These are phyloP conservation scores for Meriones unguiculatus DNA, from an alignment of 2,113 vertebrate genomes.

Conservation along the genomic window DNA sequence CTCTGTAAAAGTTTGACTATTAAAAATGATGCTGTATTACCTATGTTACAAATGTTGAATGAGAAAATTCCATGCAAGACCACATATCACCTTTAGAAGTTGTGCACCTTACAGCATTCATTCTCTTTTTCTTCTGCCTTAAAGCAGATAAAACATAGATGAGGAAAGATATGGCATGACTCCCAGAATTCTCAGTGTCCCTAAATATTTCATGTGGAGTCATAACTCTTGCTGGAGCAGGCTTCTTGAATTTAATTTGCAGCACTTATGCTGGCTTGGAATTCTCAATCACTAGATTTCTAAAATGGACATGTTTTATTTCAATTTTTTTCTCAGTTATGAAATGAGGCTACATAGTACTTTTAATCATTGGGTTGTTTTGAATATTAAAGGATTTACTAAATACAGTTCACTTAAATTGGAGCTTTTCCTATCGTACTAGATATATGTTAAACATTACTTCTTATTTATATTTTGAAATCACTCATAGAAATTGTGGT, in stretches of 20 bases:
- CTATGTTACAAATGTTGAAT: constrained; percentile 36
- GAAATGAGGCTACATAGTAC: constrained; percentile 35
- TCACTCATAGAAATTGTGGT: constrained; percentile 19
- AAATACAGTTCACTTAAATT: neutral
- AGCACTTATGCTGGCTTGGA: constrained; percentile 24
- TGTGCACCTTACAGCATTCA: neutral
- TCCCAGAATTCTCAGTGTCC: neutral
- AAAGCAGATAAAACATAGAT: constrained; percentile 22
- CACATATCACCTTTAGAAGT: neutral
- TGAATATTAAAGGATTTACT: constrained; percentile 38
- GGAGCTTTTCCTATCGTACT: constrained; percentile 10
- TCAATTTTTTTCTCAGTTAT: neutral
- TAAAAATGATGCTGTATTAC: constrained; percentile 44
- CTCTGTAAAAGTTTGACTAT: constrained; percentile 26
- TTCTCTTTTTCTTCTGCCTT: constrained; percentile 45
- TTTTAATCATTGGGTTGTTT: neutral
- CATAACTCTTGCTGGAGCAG: neutral
- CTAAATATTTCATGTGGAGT: neutral
- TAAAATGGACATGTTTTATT: neutral
- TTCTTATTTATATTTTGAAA: neutral
- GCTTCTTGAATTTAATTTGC: constrained; percentile 54
- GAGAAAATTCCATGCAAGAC: constrained; percentile 36
- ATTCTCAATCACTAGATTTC: neutral
- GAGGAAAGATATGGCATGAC: neutral
- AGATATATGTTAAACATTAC: constrained; percentile 1